Base-by-base conservation (phyloP, 2,888 invertebrate species). In the Mechanitis messenoides region DNA sequence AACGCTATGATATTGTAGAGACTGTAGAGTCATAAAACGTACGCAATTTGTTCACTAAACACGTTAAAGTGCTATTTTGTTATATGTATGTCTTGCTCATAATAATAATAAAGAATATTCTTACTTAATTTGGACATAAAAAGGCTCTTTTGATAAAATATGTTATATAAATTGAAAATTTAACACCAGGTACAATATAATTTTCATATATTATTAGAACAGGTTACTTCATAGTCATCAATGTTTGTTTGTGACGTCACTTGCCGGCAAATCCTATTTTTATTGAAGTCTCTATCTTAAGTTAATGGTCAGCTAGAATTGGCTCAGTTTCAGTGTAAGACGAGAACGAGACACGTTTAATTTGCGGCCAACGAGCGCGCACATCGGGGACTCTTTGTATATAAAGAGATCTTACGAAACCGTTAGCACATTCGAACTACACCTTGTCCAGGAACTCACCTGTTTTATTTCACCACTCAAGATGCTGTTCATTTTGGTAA, bases 371-470 rank as follows among this genome's bases (percentile, higher is more conserved):
- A 66, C 72, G 69, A 68, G 73, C 78, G 76, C 81, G 74, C 75
- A 75, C 75, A 75, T 73, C 77, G 77, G 75, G 73, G 75, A 75
- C 80, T 76, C 78, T 78, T 81, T 79, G 83, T 87, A 88, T 89
- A 89, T 84, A 89, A 83, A 79, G 84, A 81, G 77, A 84, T 82
- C 83, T 87, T 87, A 81, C 87, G 81, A 86, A 85, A 89, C 83
- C 84, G 83, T 84, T 80, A 81, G 74, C 89, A 85, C 88, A 89
- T 82, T 88, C 87, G 80, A 79, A 82, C 80, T 74, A 80, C 79
- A 80, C 76, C 78, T 79, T 78, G 84, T 81, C 79, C 88, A 87
- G 89, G 87, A 88, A 87, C 81, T 87, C 80, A 81, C 78, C 80
- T 78, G 84, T 79, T 76, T 74, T 78, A 81, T 79, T 76, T 78